A percentile compares a stretch with the other conserved stretches of the same genome.
Conservation (phyloP, 1,140 invertebrate genomes). For the Heliconius hewitsoni region DNA sequence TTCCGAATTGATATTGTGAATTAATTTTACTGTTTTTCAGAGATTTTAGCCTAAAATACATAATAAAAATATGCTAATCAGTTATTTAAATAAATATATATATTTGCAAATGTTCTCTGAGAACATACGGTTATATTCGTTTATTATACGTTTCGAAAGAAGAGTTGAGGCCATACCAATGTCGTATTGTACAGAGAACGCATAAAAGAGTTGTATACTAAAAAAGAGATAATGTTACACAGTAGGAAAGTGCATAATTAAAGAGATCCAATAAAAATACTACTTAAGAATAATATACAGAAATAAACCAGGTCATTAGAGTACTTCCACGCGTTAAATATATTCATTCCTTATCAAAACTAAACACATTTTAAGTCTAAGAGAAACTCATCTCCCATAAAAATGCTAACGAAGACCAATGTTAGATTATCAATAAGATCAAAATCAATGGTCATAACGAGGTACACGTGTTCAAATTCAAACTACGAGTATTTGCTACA, state of each 20-base stretch:
- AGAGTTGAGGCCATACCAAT: no score
- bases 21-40: not conserved
- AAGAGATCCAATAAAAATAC: no score
- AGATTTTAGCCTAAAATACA: not conserved
- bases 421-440: not conserved
- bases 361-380: not conserved
- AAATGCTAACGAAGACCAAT: not conserved
- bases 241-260: no score
- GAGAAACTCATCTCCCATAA: not conserved
- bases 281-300: no score
- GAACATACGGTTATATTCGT: no score
- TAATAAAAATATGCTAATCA: not conserved
- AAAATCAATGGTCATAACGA: not conserved
- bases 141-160: no score
- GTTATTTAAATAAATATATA: no score
- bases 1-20: conserved; percentile 54
- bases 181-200: no score
- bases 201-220: no score
- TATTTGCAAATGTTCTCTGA: no score
- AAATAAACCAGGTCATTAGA: not conserved
- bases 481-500: not conserved
- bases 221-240: no score
- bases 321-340: not conserved
- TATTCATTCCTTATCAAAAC: not conserved
- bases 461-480: not conserved